These are phyloP conservation scores for Camponotus vicinus DNA, from an alignment of 1,140 invertebrate species.

Conservation along the genomic window DNA sequence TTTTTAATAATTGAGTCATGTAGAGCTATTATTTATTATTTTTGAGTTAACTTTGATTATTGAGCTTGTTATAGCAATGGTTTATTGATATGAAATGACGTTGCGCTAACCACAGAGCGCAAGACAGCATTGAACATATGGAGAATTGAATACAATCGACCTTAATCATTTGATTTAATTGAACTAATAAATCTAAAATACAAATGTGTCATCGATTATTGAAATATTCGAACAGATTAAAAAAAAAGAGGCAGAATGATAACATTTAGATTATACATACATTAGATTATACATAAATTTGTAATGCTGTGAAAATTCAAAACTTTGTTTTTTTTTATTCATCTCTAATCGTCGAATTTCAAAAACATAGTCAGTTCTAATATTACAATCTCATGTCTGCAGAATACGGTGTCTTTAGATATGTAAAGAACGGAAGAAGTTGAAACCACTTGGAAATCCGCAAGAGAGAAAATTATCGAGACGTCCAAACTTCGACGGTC, in stretches of 20 bases:
- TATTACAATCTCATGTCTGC: slow-evolving; percentile 5
- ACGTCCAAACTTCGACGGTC: slow-evolving; percentile 70
- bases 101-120: slow-evolving; percentile 27
- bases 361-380: slow-evolving; percentile 1
- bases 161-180: slow-evolving; percentile 32
- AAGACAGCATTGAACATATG: slow-evolving; percentile 31
- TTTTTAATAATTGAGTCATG: neutral
- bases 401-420: slow-evolving; percentile 23
- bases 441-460: slow-evolving; percentile 50
- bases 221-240: neutral
- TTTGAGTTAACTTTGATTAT: neutral
- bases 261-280: neutral
- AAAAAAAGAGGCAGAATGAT: neutral
- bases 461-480: slow-evolving; percentile 65
- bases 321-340: neutral
- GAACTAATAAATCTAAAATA: neutral
- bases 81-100: slow-evolving; percentile 37
- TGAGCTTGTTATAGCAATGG: neutral
- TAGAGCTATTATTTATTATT: slow-evolving; percentile 1
- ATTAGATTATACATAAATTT: neutral
- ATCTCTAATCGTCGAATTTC: slow-evolving; percentile 3
- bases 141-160: slow-evolving; percentile 7
- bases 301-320: neutral
- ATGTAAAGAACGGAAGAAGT: slow-evolving; percentile 46
- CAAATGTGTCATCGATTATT: neutral